A percentile compares a stretch with the other conserved stretches of the same genome.
phyloP scores from a whole-genome alignment of 2,113 vertebrate species.

The Scopus umbretta region DNA sequence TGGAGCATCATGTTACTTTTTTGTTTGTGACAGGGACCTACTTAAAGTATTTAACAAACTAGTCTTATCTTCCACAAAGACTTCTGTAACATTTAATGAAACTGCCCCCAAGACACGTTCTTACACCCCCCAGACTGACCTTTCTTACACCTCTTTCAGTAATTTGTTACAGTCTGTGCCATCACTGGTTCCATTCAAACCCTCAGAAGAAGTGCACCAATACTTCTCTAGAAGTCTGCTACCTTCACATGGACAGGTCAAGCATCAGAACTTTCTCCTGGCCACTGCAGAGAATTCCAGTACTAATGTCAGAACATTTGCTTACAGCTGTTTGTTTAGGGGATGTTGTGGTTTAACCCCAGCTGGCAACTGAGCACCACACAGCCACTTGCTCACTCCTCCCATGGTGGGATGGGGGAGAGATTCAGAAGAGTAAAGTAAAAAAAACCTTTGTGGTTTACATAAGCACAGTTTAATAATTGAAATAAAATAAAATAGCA shows the following conservation, averaged over 20 bases:
- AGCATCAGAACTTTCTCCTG: neutral
- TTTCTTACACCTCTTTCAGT: neutral
- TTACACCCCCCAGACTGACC: too few species aligned
- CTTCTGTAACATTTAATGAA: neutral
- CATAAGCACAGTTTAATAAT: too few species aligned
- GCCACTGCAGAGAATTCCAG: neutral
- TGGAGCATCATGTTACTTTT: neutral
- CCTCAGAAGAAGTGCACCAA: neutral
- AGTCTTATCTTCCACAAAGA: neutral
- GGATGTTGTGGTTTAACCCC: too few species aligned
- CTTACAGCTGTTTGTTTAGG: neutral
- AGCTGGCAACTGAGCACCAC: too few species aligned
- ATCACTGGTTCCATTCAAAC: neutral
- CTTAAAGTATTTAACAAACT: neutral
- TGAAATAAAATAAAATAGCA: too few species aligned
- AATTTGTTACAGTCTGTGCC: neutral
- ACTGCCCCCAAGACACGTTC: neutral
- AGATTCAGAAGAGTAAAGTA: too few species aligned
- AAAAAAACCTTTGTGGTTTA: too few species aligned
- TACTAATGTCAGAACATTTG: neutral
- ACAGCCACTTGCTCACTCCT: too few species aligned
- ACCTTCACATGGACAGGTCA: neutral
- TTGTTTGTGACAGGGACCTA: neutral
- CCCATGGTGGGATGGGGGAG: too few species aligned
- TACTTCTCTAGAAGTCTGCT: neutral